phyloP scores from a whole-genome alignment of 1,140 invertebrate species.

The Muscidifurax raptorellus region DNA sequence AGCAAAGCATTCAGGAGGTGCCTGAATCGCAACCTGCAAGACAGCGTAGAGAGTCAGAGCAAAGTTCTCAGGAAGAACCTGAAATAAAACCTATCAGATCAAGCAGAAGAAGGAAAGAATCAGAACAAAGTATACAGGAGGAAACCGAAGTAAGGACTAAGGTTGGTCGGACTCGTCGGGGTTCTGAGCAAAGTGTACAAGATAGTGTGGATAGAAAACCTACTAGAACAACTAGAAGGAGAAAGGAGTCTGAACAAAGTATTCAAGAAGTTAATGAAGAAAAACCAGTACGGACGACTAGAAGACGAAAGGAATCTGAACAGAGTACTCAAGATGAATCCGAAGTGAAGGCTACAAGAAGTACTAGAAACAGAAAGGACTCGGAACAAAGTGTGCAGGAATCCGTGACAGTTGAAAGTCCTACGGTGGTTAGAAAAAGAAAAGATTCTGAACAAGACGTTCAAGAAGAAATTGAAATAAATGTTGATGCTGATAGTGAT shows the following conservation, averaged over 20 bases:
- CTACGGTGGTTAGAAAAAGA: neutral
- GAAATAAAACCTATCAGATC: constrained; percentile 1
- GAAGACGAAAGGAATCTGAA: constrained; percentile 22
- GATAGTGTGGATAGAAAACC: constrained; percentile 12
- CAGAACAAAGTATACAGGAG: constrained; percentile 39
- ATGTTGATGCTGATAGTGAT: constrained; percentile 49
- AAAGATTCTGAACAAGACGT: constrained; percentile 23
- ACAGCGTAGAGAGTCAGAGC: constrained; percentile 17
- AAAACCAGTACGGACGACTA: neutral
- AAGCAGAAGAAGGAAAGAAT: constrained; percentile 19
- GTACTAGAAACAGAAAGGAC: neutral
- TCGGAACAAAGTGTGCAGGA: constrained; percentile 42
- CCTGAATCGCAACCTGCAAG: neutral
- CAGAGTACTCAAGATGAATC: neutral
- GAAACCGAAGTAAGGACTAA: constrained; percentile 32
- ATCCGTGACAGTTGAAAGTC: neutral
- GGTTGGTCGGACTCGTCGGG: neutral
- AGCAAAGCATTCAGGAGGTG: constrained; percentile 28
- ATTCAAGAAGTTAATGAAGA: neutral
- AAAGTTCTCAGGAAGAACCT: neutral
- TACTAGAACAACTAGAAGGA: constrained; percentile 1
- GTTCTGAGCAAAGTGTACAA: constrained; percentile 43
- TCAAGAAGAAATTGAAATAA: constrained; percentile 29
- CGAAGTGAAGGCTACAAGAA: neutral
- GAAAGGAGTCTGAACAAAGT: constrained; percentile 39